Conservation (phyloP, 2,113 vertebrate species). For the Stigmatopora argus region DNA sequence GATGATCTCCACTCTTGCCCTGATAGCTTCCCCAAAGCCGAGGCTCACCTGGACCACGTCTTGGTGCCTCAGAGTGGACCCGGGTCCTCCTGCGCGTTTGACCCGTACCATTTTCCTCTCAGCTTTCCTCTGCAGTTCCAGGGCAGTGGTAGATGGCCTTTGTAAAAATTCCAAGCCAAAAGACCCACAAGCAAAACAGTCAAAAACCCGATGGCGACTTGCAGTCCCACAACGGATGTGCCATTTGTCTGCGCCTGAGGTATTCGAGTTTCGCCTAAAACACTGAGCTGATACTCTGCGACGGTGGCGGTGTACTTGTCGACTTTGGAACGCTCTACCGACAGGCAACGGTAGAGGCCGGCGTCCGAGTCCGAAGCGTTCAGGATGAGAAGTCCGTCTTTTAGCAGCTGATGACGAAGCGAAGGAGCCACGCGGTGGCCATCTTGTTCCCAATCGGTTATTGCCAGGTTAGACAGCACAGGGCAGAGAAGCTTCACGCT, state of each 20-base stretch:
- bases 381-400: conserved; percentile 57
- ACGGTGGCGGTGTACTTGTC: conserved; percentile 29
- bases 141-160: conserved; percentile 52
- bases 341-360: conserved; percentile 66
- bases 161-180: conserved; percentile 67
- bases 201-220: conserved; percentile 35
- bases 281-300: conserved; percentile 43
- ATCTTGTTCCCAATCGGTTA: conserved; percentile 51
- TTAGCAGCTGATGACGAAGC: conserved; percentile 33
- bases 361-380: conserved; percentile 25
- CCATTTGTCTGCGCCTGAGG: conserved; percentile 8
- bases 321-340: conserved; percentile 51
- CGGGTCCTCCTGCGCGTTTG: conserved; percentile 1
- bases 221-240: conserved; percentile 31
- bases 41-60: conserved; percentile 11
- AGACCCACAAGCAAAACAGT: conserved; percentile 47
- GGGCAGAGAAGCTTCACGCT: conserved; percentile 54
- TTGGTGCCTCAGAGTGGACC: background rate
- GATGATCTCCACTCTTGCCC: conserved; percentile 29
- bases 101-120: background rate
- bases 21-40: conserved; percentile 27
- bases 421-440: conserved; percentile 6
- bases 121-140: conserved; percentile 18
- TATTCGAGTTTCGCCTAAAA: background rate
- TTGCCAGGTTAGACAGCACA: conserved; percentile 63